Conservation (phyloP, 92 coral and sea anemone species). For the Epizoanthus stellaris region DNA sequence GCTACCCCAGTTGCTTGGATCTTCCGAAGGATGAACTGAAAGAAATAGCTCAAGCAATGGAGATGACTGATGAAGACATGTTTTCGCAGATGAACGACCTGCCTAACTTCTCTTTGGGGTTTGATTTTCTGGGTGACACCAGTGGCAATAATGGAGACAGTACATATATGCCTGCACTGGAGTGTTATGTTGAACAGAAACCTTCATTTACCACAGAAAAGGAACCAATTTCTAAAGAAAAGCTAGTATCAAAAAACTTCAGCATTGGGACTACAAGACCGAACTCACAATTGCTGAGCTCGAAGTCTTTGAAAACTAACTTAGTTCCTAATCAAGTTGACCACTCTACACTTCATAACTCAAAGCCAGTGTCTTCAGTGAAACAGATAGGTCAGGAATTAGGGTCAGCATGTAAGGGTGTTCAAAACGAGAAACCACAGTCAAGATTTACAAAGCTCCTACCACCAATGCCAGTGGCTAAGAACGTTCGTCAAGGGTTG, state of each 20-base stretch:
- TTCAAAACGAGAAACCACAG: background rate
- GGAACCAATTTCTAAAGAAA: background rate
- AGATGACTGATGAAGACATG: slow-evolving; percentile 78
- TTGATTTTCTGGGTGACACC: slow-evolving; percentile 54
- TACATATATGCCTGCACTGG: background rate
- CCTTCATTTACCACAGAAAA: background rate
- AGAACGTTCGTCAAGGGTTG: background rate
- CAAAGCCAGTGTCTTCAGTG: slow-evolving; percentile 2
- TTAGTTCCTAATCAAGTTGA: background rate
- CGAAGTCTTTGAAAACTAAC: slow-evolving; percentile 5
- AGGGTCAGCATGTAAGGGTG: background rate
- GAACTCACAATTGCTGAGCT: background rate
- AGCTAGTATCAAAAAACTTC: background rate
- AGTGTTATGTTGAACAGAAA: background rate
- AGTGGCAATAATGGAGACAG: background rate
- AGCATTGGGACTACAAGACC: background rate
- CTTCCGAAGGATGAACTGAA: slow-evolving; percentile 60
- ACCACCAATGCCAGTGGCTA: background rate
- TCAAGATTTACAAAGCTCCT: slow-evolving; percentile 8
- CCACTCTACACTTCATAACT: slow-evolving; percentile 2
- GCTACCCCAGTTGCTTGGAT: slow-evolving; percentile 5
- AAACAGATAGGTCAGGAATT: background rate
- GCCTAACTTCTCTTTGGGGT: slow-evolving; percentile 75
- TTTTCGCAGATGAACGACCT: slow-evolving; percentile 70
- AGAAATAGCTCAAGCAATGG: slow-evolving; percentile 85